phyloP scores from a whole-genome alignment of 2,888 invertebrate genomes.

The Dromius quadrimaculatus region DNA sequence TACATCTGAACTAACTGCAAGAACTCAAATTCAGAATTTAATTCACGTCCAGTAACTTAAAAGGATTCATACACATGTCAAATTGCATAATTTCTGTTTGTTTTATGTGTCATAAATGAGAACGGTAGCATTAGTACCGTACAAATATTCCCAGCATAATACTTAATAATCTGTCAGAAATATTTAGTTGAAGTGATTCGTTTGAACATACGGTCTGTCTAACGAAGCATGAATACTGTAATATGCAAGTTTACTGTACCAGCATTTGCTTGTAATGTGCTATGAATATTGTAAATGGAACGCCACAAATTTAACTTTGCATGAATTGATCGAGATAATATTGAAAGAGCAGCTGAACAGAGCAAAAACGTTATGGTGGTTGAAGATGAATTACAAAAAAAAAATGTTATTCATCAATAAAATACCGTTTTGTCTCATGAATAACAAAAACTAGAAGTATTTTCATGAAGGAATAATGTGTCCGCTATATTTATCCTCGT shows the following conservation, averaged over 20 bases:
- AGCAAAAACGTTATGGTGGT: too few relatives aligned
- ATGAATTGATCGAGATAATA: not conserved
- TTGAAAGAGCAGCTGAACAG: too few relatives aligned
- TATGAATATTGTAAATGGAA: slow-evolving; percentile 13
- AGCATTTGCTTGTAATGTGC: not conserved
- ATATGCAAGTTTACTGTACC: not conserved
- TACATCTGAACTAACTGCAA: too few relatives aligned
- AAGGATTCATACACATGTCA: too few relatives aligned
- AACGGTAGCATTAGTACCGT: not conserved
- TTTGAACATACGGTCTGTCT: slow-evolving; percentile 3
- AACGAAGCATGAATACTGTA: slow-evolving; percentile 22
- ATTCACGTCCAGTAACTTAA: too few relatives aligned
- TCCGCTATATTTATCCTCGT: too few relatives aligned
- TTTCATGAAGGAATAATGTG: too few relatives aligned
- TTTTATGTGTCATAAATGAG: not conserved
- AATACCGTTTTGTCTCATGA: too few relatives aligned
- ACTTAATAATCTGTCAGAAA: slow-evolving; percentile 31
- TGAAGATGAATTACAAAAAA: too few relatives aligned
- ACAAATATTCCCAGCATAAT: not conserved
- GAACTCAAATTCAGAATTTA: too few relatives aligned
- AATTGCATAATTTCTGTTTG: slow-evolving; percentile 11
- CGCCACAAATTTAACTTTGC: not conserved
- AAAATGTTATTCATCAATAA: too few relatives aligned
- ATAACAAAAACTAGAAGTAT: too few relatives aligned
- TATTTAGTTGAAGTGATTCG: slow-evolving; percentile 14